Evolutionary conservation across 2,113 vertebrate species (phyloP).

Genomic region (Pseudopipra pipra): DNA sequence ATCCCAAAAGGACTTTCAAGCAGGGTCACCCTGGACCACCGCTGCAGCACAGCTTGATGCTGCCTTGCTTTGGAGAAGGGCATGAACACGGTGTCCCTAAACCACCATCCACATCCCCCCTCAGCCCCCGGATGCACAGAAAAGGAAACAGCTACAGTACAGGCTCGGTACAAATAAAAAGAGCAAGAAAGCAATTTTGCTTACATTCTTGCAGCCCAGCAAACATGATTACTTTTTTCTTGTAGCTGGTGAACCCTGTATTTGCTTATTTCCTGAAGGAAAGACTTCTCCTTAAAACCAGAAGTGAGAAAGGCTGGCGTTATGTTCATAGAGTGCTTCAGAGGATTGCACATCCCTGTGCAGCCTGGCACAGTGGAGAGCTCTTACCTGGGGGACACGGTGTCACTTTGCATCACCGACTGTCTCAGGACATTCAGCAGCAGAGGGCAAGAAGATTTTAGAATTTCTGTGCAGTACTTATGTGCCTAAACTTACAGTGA

Average conservation of each 20-base stretch:
- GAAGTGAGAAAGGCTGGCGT: neutral
- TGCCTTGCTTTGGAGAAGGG: neutral
- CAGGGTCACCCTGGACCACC: neutral
- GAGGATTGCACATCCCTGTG: neutral
- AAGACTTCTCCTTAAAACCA: neutral
- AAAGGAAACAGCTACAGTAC: neutral
- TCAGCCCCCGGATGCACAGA: neutral
- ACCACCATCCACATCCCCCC: rapidly evolving
- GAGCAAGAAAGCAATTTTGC: neutral
- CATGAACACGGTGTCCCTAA: neutral
- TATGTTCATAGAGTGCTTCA: rapidly evolving
- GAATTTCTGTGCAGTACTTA: neutral
- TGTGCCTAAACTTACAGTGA: rapidly evolving
- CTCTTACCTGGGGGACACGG: neutral
- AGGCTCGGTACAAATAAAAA: neutral
- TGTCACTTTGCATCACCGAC: neutral
- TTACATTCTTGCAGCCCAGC: neutral
- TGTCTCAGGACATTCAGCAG: neutral
- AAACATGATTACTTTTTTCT: neutral
- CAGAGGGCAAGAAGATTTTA: neutral
- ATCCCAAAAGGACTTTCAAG: neutral
- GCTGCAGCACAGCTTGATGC: rapidly evolving
- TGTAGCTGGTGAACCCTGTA: neutral
- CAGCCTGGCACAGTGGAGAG: neutral
- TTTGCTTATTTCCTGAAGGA: neutral